phyloP scores from a whole-genome alignment of 2,888 invertebrate genomes.

The Ectemnius lituratus region DNA sequence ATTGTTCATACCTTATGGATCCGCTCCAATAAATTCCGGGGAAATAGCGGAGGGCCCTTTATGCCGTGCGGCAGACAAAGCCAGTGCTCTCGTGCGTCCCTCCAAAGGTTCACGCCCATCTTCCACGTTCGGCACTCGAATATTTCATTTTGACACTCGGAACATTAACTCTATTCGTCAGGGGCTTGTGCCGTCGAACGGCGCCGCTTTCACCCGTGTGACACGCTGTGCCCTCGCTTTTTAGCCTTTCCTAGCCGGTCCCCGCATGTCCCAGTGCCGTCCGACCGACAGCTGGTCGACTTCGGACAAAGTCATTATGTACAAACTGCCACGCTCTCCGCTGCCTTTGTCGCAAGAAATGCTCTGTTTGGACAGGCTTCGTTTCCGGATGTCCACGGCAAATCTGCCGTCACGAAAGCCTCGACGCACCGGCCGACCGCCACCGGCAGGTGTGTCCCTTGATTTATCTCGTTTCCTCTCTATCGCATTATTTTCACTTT shows the following conservation, averaged over 20 bases:
- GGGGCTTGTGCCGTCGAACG: conserved; percentile 56
- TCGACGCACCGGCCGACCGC: conserved; percentile 1
- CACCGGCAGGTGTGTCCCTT: conserved; percentile 29
- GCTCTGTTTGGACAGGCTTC: conserved; percentile 58
- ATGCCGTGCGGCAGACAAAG: conserved; percentile 28
- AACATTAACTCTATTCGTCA: conserved; percentile 73
- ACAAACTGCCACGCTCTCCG: conserved; percentile 42
- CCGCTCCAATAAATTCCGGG: conserved; percentile 57
- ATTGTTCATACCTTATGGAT: conserved; percentile 19
- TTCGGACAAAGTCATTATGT: conserved; percentile 54
- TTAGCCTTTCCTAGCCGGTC: conserved; percentile 33
- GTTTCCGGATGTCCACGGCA: conserved; percentile 40
- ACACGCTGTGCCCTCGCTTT: conserved; percentile 45
- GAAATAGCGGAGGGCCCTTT: conserved; percentile 54
- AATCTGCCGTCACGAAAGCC: conserved; percentile 26
- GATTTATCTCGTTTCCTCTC: conserved; percentile 13
- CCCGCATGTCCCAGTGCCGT: conserved; percentile 12
- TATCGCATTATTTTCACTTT: background rate
- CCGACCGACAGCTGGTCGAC: conserved; percentile 53
- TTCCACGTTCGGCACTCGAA: conserved; percentile 62
- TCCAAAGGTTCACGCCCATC: conserved; percentile 65
- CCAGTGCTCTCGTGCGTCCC: conserved; percentile 48
- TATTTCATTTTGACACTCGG: conserved; percentile 73
- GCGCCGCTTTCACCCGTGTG: conserved; percentile 45
- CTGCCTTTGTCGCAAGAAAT: conserved; percentile 45